phyloP scores from a whole-genome alignment of 2,888 invertebrate species.

The Craniophora ligustri region DNA sequence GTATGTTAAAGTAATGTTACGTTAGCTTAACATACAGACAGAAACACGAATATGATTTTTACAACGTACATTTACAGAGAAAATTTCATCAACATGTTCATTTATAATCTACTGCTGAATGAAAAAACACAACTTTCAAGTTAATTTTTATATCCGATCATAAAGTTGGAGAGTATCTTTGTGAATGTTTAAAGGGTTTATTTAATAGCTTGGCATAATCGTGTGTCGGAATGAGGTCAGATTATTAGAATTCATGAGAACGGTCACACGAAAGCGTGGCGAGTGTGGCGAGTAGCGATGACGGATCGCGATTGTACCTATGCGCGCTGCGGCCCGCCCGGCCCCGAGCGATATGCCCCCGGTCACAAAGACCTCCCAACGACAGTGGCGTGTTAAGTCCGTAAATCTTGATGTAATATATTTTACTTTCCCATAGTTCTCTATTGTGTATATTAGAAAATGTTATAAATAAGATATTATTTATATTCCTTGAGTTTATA shows the following conservation, averaged over 20 bases:
- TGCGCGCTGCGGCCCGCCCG: constrained; percentile 13
- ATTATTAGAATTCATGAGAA: constrained; percentile 68
- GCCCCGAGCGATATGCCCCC: constrained; percentile 44
- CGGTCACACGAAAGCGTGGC: constrained; percentile 63
- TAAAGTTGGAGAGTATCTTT: constrained; percentile 31
- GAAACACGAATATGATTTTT: constrained; percentile 1
- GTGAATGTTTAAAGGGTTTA: constrained; percentile 57
- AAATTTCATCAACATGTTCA: not conserved
- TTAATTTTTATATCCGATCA: constrained; percentile 32
- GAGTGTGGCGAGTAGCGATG: constrained; percentile 49
- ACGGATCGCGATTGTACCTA: constrained; percentile 66
- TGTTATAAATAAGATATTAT: constrained; percentile 28
- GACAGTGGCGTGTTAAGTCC: constrained; percentile 47
- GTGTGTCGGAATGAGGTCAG: constrained; percentile 65
- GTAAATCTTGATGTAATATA: constrained; percentile 52
- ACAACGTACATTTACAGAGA: constrained; percentile 1
- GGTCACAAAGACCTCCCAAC: constrained; percentile 56
- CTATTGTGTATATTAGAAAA: constrained; percentile 22
- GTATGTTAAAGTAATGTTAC: constrained; percentile 31
- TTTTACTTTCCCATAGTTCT: constrained; percentile 44
- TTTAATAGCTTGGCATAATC: constrained; percentile 61
- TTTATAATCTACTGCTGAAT: constrained; percentile 4
- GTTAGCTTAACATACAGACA: constrained; percentile 3
- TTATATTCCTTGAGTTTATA: constrained; percentile 12
- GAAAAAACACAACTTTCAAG: constrained; percentile 29